These are phyloP conservation scores for Drosophila aldrichi DNA, from an alignment of 2,888 invertebrate genomes.

Conservation along the genomic window DNA sequence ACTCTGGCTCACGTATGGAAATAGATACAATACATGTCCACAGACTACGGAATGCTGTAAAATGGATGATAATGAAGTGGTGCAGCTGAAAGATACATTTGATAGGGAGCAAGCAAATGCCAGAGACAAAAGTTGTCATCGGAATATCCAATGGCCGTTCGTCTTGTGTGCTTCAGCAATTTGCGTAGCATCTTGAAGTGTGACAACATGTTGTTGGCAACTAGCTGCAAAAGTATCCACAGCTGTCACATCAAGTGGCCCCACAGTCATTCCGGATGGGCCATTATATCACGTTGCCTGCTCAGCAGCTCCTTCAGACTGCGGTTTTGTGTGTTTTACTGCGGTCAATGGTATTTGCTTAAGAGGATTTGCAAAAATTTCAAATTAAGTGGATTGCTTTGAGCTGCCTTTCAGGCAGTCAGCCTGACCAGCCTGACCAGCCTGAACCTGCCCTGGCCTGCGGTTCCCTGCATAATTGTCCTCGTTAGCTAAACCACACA, in stretches of 20 bases:
- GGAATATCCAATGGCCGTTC: constrained; percentile 41
- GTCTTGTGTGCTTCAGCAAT: constrained; percentile 54
- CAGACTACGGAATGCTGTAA: constrained; percentile 25
- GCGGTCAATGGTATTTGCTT: constrained; percentile 67
- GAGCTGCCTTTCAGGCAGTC: constrained; percentile 32
- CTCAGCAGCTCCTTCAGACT: constrained; percentile 23
- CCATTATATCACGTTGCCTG: constrained; percentile 34
- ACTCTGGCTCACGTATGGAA: not conserved
- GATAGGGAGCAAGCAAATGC: constrained; percentile 65
- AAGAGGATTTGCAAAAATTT: constrained; percentile 70
- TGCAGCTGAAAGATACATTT: constrained; percentile 66
- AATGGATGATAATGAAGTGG: constrained; percentile 72
- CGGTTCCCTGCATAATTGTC: constrained; percentile 68
- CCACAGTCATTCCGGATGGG: not conserved
- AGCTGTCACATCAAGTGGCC: constrained; percentile 63
- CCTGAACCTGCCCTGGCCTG: constrained; percentile 24
- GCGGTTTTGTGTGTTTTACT: constrained; percentile 68
- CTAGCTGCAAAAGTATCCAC: constrained; percentile 63
- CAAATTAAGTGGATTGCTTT: constrained; percentile 68
- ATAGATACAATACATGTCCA: constrained; percentile 11
- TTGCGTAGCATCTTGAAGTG: constrained; percentile 65
- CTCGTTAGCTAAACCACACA: constrained; percentile 34
- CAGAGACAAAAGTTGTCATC: constrained; percentile 58
- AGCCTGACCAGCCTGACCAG: not conserved
- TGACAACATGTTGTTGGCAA: constrained; percentile 57